A percentile compares a stretch with the other conserved stretches of the same genome.
These are phyloP conservation scores for Anhinga rufa DNA, from an alignment of 2,113 vertebrate species.

Conservation along the genomic window DNA sequence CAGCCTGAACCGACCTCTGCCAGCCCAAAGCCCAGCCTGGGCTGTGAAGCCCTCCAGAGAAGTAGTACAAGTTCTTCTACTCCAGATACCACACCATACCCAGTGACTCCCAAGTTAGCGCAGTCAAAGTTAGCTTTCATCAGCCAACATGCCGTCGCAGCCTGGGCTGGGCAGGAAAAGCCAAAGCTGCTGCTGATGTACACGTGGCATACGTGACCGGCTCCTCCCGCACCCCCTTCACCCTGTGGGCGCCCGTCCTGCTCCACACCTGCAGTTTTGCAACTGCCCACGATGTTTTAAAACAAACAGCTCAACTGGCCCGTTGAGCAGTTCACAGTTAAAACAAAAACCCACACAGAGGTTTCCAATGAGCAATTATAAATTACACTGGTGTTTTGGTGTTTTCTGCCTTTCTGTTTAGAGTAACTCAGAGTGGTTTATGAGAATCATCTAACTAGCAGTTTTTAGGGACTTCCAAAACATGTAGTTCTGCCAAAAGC, in stretches of 20 bases:
- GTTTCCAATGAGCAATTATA: background rate
- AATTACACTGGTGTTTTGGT: constrained; percentile 19
- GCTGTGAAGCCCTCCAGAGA: background rate
- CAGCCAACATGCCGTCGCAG: accelerated
- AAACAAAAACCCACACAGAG: constrained; percentile 5
- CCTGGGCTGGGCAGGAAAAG: background rate
- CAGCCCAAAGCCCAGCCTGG: background rate
- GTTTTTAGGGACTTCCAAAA: constrained; percentile 37
- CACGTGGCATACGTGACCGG: background rate
- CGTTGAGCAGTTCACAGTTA: background rate
- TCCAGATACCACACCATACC: background rate
- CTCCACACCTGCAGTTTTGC: constrained; percentile 42
- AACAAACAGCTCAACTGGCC: constrained; percentile 10
- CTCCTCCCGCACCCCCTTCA: background rate
- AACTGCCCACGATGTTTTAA: background rate
- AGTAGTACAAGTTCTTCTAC: accelerated
- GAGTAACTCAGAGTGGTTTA: constrained; percentile 2
- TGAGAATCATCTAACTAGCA: background rate
- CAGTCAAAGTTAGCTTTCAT: background rate
- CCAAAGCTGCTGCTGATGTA: background rate
- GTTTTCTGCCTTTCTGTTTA: constrained; percentile 40
- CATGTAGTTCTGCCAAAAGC: background rate
- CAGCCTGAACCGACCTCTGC: background rate
- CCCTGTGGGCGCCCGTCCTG: background rate
- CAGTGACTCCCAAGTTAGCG: background rate